Evolutionary conservation across 1,140 invertebrate species (phyloP), one percentile per base, ranked within the genome.

Genomic region (Planococcus citri): DNA sequence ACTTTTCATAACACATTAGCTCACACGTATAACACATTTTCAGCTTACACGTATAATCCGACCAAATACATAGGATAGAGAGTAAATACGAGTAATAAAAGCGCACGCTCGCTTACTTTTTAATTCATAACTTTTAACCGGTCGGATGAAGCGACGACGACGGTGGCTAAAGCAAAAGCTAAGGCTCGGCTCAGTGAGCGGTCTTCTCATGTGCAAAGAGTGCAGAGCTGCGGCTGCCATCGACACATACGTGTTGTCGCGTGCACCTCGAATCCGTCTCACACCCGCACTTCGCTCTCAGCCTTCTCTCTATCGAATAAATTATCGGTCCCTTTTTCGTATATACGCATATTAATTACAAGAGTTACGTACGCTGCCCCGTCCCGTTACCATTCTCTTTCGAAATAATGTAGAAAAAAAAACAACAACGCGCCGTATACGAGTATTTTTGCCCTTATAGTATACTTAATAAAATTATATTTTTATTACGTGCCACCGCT

Each of bases 401-500:
- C n/a, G n/a, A n/a, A n/a, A n/a, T n/a, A n/a, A n/a, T n/a, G n/a
- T n/a, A n/a, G n/a, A n/a, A n/a, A n/a, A n/a, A n/a, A n/a, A n/a
- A n/a, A n/a, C n/a, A 37, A 37, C 6, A 14, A 14, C 33, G 33
- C 33, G 33, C 14, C 14, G 14, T 37, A 8, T 37, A 6, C 14
- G 6, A 14, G 6, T 14, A 14, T 37, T 60, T 64, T 64, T 21
- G 25, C 60, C 60, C 60, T 64, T 60, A n/a, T n/a, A n/a, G n/a
- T n/a, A n/a, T n/a, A 60, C 33, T 37, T 64, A 64, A 64, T 64
- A 64, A 64, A 64, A 64, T 64, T 64, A 64, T 64, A 64, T 64
- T 64, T 64, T 64, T 64, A 64, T 64, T 64, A 58, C 21, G 6
- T 12, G 22, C 25, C 20, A 64, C 24, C 4, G n/a, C n/a, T n/a